Base-by-base conservation (phyloP, 2,797 vertebrate species). In the Cossypha caffra region DNA sequence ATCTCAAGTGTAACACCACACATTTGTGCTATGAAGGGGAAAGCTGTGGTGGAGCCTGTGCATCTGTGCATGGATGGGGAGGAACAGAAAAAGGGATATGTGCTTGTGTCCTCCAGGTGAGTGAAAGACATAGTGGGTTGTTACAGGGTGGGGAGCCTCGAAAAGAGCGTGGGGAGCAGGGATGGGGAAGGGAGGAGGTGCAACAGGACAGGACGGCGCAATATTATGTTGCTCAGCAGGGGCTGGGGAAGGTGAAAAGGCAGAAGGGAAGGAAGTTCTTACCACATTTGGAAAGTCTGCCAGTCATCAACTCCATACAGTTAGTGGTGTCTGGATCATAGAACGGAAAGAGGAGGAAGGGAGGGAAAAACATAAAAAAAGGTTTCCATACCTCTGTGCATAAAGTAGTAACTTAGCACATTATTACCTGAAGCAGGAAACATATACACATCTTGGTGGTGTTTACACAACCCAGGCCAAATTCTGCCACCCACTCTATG, bases 251-350 rank as follows among this genome's bases (percentile, higher is more conserved):
- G 94, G 96, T 97, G 95, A 97, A 95, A 95, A 97, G 95, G 97
- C 90, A 94, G 95, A 97, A 96, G 95, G 96, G 94, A 97, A 97
- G 96, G 95, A 96, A 97, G 74, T 97, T 99, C 99, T 99, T 99
- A 99, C 99, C 99, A 98, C 98, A 98, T 97, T 98, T 99, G 98
- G 98, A 98, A 98, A 98, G 97, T 98, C 98, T 99, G 98, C 98
- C 98, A 98, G 98, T 98, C 98, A 98, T 98, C 98, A 98, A 97
- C 88, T 98, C 98, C 96, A 99, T 98, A 98, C 98, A 98, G 98
- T 98, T 98, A 98, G 98, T 98, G 97, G 97, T 98, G 98, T 99
- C 99, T 99, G 98, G 98, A 98, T 98, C 97, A 98, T 93, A 98
- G 98, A 98, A 98, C 24, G 97, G 97, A 97, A 98, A 98, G 95